Conservation (phyloP, 2,113 vertebrate species). For the Corythornis madagascariensis region DNA sequence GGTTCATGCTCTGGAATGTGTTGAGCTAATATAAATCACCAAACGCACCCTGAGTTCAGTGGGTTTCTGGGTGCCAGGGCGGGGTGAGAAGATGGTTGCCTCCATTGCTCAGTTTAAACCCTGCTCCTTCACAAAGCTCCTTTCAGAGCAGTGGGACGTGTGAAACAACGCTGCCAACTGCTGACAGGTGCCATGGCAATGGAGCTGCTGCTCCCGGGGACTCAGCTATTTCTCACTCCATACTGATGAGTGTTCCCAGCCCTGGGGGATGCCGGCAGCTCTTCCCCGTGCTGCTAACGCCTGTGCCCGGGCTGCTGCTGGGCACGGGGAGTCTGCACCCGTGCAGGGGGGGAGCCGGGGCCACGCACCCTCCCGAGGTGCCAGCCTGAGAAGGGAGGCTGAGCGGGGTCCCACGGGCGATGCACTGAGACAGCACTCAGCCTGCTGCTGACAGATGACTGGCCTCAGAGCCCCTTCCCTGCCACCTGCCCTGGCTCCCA, state of each 20-base stretch:
- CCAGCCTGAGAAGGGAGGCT: background rate
- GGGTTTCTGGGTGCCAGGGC: background rate
- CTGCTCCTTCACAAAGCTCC: conserved; percentile 10
- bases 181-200: conserved; percentile 59
- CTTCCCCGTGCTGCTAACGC: background rate
- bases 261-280: background rate
- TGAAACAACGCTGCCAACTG: background rate
- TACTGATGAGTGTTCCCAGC: background rate
- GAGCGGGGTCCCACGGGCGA: accelerated
- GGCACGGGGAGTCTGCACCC: background rate
- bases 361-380: accelerated
- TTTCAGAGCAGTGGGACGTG: conserved; percentile 18
- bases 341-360: background rate
- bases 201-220: background rate
- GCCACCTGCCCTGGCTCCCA: background rate
- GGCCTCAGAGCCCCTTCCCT: background rate
- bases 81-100: background rate
- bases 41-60: background rate
- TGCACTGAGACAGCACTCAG: background rate
- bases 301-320: background rate
- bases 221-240: background rate
- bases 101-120: background rate
- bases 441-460: background rate
- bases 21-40: background rate
- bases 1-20: accelerated